Base-by-base conservation (phyloP, 2,113 vertebrate genomes). In the Gymnorhina tibicen region DNA sequence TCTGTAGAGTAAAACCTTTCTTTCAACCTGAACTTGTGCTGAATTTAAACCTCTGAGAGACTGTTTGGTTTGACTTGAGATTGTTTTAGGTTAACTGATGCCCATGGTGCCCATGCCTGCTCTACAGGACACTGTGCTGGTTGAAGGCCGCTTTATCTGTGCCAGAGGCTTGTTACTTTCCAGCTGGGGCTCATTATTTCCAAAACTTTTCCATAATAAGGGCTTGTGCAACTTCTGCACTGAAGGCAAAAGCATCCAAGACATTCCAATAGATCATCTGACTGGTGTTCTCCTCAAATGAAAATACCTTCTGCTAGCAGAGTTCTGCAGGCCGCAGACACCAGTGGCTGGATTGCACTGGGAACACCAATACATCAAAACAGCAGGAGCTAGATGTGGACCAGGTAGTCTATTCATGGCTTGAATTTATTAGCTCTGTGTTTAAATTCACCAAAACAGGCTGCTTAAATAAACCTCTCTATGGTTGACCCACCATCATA, bases 101-200 rank as follows among this genome's bases (percentile, higher is more conserved):
- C 32, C 32, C 0, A 0, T 13, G 17, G 39, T 69, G 80, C n/a
- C 33, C 0, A 0, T 24, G 21, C n/a, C n/a, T 52, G 26, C 75
- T 76, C 41, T 32, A 4, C 10, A 41, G 68, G 37, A 39, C 66
- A 16, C 49, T 64, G 33, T 60, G 70, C 30, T 60, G 19, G 18
- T 60, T 85, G 26, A 68, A 92, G 24, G 11, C 27, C 3, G 6
- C 50, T 33, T 33, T 68, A 13, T 49, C 58, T 3, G 2, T 52
- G 41, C 49, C 72, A 64, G 15, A 35, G 28, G 14, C 41, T 73
- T 72, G 10, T 68, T 76, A 15, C 15, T 86, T 80, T 86, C 23
- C 37, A 32, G 42, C 39, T 60, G n/a, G 7, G 35, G 17, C 21
- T 86, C 33, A 23, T 18, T 64, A 35, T 42, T 75, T 85, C 62